A percentile compares a stretch with the other conserved stretches of the same genome.
Evolutionary conservation across 2,113 vertebrate species (phyloP).

Genomic region (Rhinichthys klamathensis): DNA sequence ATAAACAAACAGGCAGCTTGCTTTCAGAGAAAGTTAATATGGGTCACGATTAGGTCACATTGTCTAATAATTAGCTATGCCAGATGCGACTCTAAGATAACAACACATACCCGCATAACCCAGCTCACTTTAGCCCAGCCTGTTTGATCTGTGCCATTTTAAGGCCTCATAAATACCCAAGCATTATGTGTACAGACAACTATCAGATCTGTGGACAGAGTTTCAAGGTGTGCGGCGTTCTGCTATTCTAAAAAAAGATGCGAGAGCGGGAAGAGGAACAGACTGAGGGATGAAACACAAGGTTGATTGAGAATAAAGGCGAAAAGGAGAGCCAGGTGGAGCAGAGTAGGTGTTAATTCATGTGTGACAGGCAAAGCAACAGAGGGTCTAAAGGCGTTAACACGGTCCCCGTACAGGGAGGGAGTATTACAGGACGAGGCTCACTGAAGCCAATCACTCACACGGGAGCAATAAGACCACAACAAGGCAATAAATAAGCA

Average conservation of each 20-base stretch:
- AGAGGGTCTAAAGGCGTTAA: slow-evolving; percentile 32
- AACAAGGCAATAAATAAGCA: not conserved
- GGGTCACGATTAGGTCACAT: slow-evolving; percentile 10
- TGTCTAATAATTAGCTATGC: slow-evolving; percentile 25
- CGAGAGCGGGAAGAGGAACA: slow-evolving; percentile 13
- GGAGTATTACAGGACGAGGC: not conserved
- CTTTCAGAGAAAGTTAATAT: not conserved
- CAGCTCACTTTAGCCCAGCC: slow-evolving; percentile 13
- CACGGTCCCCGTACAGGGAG: slow-evolving; percentile 1
- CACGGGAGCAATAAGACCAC: not conserved
- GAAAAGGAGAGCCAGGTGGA: slow-evolving; percentile 56
- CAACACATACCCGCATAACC: slow-evolving; percentile 17
- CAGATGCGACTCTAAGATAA: slow-evolving; percentile 19
- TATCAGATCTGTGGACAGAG: not conserved
- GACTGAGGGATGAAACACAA: slow-evolving; percentile 52
- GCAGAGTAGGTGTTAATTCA: slow-evolving; percentile 13
- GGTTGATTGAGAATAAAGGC: slow-evolving; percentile 65
- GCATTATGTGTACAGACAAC: slow-evolving; percentile 38
- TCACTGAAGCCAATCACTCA: slow-evolving; percentile 22
- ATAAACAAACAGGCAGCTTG: not conserved
- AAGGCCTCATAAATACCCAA: slow-evolving; percentile 34
- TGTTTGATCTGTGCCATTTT: slow-evolving; percentile 45
- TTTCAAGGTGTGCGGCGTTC: not conserved
- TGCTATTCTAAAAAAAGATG: slow-evolving; percentile 17
- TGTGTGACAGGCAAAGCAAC: slow-evolving; percentile 24